phyloP scores from a whole-genome alignment of 1,140 invertebrate genomes.

The Oryzaephilus surinamensis region DNA sequence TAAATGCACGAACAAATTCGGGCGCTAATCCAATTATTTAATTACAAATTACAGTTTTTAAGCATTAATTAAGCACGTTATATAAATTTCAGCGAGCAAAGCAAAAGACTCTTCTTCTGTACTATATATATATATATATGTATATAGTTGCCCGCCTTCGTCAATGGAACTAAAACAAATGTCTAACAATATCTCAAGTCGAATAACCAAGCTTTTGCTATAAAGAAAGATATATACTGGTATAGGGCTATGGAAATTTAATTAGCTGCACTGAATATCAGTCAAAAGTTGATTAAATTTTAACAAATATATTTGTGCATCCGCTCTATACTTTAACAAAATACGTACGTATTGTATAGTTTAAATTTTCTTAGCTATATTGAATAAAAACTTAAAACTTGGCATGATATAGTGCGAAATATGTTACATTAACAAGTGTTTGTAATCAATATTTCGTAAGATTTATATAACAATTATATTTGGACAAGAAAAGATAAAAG shows the following conservation, averaged over 20 bases:
- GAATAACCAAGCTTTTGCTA: not conserved
- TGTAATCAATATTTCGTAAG: too few species aligned
- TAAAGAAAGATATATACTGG: conserved; percentile 10
- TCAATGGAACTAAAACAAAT: conserved; percentile 18
- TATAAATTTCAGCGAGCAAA: conserved; percentile 19
- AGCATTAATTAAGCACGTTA: conserved; percentile 19
- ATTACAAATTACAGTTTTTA: conserved; percentile 23
- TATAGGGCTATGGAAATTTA: conserved; percentile 20
- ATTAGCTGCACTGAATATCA: conserved; percentile 21
- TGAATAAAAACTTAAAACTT: too few species aligned
- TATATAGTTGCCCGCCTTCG: too few species aligned
- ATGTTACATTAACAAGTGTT: too few species aligned
- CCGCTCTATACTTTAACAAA: not conserved
- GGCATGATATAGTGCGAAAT: too few species aligned
- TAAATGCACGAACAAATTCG: conserved; percentile 17
- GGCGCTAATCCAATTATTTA: conserved; percentile 20
- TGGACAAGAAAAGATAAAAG: too few species aligned
- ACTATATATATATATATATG: too few species aligned
- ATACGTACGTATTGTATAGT: not conserved
- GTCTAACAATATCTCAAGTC: conserved; percentile 21
- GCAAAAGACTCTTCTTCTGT: conserved; percentile 14
- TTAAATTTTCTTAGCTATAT: too few species aligned
- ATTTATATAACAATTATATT: too few species aligned
- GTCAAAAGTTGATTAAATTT: conserved; percentile 24
- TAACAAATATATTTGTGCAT: conserved; percentile 17